These are phyloP conservation scores for Mylabris phalerata DNA, from an alignment of 1,140 invertebrate genomes.

Conservation along the genomic window DNA sequence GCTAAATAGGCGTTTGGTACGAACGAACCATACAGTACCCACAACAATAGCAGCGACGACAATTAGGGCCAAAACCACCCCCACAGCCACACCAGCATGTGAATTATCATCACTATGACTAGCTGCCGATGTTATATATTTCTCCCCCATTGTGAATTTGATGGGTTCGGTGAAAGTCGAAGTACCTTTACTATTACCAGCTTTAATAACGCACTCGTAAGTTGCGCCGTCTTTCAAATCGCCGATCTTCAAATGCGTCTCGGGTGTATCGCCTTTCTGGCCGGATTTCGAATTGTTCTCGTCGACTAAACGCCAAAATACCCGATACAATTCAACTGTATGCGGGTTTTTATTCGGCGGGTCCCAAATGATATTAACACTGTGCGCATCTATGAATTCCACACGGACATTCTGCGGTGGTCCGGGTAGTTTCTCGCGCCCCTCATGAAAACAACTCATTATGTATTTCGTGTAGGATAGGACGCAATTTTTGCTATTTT, in stretches of 20 bases:
- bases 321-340: slow-evolving; percentile 71
- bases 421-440: slow-evolving; percentile 66
- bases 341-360: slow-evolving; percentile 72
- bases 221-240: slow-evolving; percentile 61
- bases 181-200: slow-evolving; percentile 71
- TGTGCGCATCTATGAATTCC: slow-evolving; percentile 50
- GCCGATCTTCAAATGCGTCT: slow-evolving; percentile 58
- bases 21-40: slow-evolving; percentile 58
- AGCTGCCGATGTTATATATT: slow-evolving; percentile 56
- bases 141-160: slow-evolving; percentile 63
- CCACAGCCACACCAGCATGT: slow-evolving; percentile 56
- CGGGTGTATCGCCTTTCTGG: slow-evolving; percentile 55
- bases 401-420: slow-evolving; percentile 67
- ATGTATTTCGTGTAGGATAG: slow-evolving; percentile 66
- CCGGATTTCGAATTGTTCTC: slow-evolving; percentile 27
- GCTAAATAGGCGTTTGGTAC: slow-evolving; percentile 52
- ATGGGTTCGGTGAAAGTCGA: slow-evolving; percentile 65
- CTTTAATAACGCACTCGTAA: slow-evolving; percentile 75
- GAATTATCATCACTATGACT: slow-evolving; percentile 46
- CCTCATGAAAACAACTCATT: slow-evolving; percentile 72
- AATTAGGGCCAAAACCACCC: slow-evolving; percentile 56
- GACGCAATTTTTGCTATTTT: slow-evolving; percentile 58
- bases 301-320: slow-evolving; percentile 53
- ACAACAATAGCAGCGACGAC: slow-evolving; percentile 56
- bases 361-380: slow-evolving; percentile 64